Conservation (phyloP, 2,797 vertebrate genomes). For the Bucorvus abyssinicus region DNA sequence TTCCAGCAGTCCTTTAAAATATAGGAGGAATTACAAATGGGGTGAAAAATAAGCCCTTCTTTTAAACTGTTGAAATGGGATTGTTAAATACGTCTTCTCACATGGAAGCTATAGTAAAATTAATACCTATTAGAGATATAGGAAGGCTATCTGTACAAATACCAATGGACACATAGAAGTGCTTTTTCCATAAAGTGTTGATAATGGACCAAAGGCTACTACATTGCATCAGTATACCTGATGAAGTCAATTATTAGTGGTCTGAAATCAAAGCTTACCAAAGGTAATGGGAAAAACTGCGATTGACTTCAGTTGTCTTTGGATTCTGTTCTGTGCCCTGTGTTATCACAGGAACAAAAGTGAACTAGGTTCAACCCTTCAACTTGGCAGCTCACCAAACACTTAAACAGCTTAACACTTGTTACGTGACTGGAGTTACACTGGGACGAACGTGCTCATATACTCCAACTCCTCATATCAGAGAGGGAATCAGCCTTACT, state of each 20-base stretch:
- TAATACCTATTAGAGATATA: neutral
- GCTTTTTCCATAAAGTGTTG: neutral
- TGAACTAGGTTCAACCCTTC: neutral
- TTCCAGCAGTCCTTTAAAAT: neutral
- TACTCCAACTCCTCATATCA: neutral
- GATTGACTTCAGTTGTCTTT: neutral
- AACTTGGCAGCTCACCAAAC: neutral
- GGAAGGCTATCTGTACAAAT: neutral
- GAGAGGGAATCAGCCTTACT: neutral
- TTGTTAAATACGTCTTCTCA: neutral
- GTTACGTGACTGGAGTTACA: neutral
- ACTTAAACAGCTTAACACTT: neutral
- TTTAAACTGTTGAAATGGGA: neutral
- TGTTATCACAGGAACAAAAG: neutral
- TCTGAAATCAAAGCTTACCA: neutral
- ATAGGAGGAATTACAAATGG: neutral
- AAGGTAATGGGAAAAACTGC: neutral
- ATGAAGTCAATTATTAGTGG: neutral
- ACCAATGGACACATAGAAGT: rapidly evolving
- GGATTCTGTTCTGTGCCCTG: neutral
- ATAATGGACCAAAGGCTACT: neutral
- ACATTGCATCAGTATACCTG: too few species aligned
- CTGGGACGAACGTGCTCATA: rapidly evolving
- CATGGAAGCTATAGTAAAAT: neutral
- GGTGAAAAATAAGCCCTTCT: neutral